Evolutionary conservation across 30 jellyfish, hydroid and myxozoan species (phyloP), one percentile per base, ranked within the genome.

Genomic region (Aurelia aurita): DNA sequence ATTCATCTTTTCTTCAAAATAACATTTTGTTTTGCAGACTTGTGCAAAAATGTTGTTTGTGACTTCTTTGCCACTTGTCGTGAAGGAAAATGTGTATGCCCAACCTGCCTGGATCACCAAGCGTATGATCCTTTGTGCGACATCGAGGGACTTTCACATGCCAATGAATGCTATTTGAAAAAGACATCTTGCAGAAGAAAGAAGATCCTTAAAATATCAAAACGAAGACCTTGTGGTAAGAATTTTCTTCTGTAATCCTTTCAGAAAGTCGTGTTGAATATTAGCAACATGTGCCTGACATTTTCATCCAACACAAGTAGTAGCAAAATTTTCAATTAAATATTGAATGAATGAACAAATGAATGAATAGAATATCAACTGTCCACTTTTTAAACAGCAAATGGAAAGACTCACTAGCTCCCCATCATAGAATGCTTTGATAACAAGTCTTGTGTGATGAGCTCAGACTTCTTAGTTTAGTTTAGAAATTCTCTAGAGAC

Each of bases 151-250:
- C 32, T 59, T 35, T 72, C 96, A 20, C 91, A 91, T 79, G 96
- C 94, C n/a, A 91, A 68, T 59, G 91, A 77, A 67, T 91, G 98
- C 23, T 72, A 58, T 49, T 53, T 91, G 77, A 46, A 67, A 47
- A 77, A 62, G 15, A 83, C 91, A 2, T 86, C 98, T 19, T 91
- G 98, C 58, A 61, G 68, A 57, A 57, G 55, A 27, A 72, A 25
- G 79, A 78, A 64, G 58, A 16, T 59, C 19, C 22, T 85, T 1
- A 22, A 25, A 25, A 51, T 80, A 23, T 90, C 91, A 16, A 84
- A 86, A 43, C 22, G 89, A 49, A 65, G 85, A 57, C 85, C 90
- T 16, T 91, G 98, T 72, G 98, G 98, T 91, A 77, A 45, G 83
- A 23, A 7, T 11, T 20, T 28, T 39, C 61, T 29, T 14, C 15